Evolutionary conservation across 2,113 vertebrate species (phyloP), one percentile per base, ranked within the genome.

Genomic region (Trochalopteron elliotii): DNA sequence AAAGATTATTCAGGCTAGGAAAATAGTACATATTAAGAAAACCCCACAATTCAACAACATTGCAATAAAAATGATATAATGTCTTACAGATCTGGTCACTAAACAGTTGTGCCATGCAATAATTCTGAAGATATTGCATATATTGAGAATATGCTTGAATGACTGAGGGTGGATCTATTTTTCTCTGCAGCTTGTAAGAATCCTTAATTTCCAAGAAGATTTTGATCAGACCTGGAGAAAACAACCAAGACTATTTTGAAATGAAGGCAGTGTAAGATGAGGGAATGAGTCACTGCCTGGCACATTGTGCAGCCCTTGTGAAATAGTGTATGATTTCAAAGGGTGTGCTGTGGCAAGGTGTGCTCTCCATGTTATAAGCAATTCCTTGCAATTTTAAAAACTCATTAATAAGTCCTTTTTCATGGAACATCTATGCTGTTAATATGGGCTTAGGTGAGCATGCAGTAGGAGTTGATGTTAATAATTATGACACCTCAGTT

Each of bases 1-100:
- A 96, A 97, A 96, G 88, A 95, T 69, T 82, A 68, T 94, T 96
- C 90, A 89, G 87, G 33, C 59, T 94, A 90, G 64, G 93, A 96
- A 96, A 97, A 93, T 25, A 91, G 65, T 76, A 67, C 39, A 75
- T 94, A 15, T 93, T 42, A 63, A 94, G 96, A 96, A 94, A 94
- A 90, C 11, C 11, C 23, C 33, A 81, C 2, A 91, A 75, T 61
- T 94, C 94, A 90, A 64, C 74, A 91, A 35, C 56, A 47, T 79
- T 91, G 52, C 59, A 85, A 37, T 81, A 92, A 83, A 93, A 94
- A 56, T 47, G 4, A 45, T 49, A 7, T 5, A 71, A 25, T 39
- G 2, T 63, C 78, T 78, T 70, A 89, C 91, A 83, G 67, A 79
- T 77, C 37, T 94, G 59, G 10, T 80, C 39, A 84, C 24, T 65